Conservation (phyloP, 2,113 vertebrate species). For the Pan paniscus region DNA sequence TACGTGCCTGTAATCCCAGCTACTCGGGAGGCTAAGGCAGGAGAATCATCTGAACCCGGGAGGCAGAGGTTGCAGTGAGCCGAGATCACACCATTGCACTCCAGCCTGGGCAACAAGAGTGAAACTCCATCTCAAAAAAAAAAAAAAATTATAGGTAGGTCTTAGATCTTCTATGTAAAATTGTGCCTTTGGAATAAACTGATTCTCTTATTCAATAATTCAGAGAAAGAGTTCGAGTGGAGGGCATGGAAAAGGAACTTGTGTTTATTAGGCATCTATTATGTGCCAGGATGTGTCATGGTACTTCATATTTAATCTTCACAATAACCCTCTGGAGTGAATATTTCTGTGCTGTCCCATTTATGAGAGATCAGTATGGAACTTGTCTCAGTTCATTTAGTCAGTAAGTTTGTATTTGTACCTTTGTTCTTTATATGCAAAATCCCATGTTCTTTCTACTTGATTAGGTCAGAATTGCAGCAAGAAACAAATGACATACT, state of each 20-base stretch:
- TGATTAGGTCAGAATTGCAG: neutral
- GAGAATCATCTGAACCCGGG: too few species aligned
- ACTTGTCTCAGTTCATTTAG: neutral
- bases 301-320: neutral
- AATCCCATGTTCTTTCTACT: neutral
- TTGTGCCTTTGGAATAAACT: neutral
- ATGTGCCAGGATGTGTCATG: neutral
- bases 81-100: too few species aligned
- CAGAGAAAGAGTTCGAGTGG: neutral
- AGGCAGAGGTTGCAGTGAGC: too few species aligned
- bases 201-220: neutral
- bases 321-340: neutral
- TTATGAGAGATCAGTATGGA: neutral
- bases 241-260: neutral
- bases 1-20: too few species aligned
- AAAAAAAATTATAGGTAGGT: neutral
- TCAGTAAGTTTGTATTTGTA: neutral
- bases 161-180: neutral
- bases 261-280: neutral
- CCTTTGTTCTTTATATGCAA: neutral
- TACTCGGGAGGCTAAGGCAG: too few species aligned
- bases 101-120: too few species aligned
- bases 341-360: neutral
- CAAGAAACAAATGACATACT: neutral
- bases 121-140: too few species aligned